A percentile compares a stretch with the other conserved stretches of the same genome.
phyloP scores from a whole-genome alignment of 2,888 invertebrate species.

The Lampropteryx suffumata region DNA sequence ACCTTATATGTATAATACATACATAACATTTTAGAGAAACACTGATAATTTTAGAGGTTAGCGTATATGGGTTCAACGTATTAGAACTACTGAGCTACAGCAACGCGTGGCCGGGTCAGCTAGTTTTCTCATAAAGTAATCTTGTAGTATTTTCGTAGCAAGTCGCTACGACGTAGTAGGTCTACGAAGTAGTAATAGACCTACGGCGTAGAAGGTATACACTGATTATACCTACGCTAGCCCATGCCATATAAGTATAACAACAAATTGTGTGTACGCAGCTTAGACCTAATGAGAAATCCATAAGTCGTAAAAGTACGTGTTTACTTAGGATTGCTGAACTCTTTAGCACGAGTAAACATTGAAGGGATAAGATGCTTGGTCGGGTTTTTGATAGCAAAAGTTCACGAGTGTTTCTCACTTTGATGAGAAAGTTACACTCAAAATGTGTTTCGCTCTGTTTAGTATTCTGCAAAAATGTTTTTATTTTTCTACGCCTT shows the following conservation, averaged over 20 bases:
- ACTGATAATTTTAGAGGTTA: too few relatives aligned
- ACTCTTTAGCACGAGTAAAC: constrained; percentile 29
- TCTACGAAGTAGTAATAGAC: too few relatives aligned
- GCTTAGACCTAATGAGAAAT: constrained; percentile 33
- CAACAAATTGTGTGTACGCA: constrained; percentile 3
- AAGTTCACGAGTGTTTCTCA: constrained; percentile 20
- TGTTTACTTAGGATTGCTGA: constrained; percentile 44
- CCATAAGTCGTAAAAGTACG: constrained; percentile 40
- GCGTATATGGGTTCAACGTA: too few relatives aligned
- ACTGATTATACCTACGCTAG: background rate
- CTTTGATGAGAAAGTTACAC: constrained; percentile 16
- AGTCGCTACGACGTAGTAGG: too few relatives aligned
- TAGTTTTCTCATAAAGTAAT: too few relatives aligned
- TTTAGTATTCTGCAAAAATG: background rate
- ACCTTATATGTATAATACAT: too few relatives aligned
- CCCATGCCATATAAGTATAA: background rate
- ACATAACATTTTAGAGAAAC: too few relatives aligned
- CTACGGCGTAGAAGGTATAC: background rate
- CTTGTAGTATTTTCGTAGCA: background rate
- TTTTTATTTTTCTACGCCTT: background rate
- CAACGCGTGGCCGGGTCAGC: too few relatives aligned
- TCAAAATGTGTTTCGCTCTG: background rate
- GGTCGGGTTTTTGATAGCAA: constrained; percentile 28
- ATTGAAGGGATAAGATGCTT: constrained; percentile 21
- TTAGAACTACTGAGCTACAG: too few relatives aligned